phyloP scores from a whole-genome alignment of 2,888 invertebrate genomes.

The Spicauda simplicius region DNA sequence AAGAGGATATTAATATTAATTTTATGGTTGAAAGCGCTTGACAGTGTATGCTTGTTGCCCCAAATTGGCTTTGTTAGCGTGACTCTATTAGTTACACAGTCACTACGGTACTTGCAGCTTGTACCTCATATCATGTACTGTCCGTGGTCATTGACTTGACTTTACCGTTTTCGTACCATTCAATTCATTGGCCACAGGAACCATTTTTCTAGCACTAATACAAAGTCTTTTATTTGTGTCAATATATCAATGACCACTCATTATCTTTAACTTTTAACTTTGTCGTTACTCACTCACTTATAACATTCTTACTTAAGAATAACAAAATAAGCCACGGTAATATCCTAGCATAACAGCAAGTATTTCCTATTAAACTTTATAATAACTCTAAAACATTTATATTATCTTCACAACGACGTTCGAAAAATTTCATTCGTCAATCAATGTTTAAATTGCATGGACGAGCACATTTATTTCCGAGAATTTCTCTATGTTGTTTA shows the following conservation, averaged over 20 bases:
- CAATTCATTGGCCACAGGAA: slow-evolving; percentile 12
- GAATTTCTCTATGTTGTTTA: slow-evolving; percentile 20
- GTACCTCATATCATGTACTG: slow-evolving; percentile 56
- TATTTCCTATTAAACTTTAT: no score
- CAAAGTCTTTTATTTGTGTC: not conserved
- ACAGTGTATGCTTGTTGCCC: slow-evolving; percentile 50
- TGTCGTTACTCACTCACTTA: not conserved
- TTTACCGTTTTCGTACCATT: slow-evolving; percentile 60
- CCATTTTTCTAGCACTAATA: not conserved
- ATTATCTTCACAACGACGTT: no score
- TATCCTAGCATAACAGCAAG: no score
- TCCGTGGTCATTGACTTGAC: slow-evolving; percentile 68
- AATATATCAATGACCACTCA: not conserved
- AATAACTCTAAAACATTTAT: no score
- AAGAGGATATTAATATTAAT: slow-evolving; percentile 15
- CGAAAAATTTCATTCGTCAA: no score
- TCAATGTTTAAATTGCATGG: slow-evolving; percentile 4
- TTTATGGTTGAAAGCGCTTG: slow-evolving; percentile 19
- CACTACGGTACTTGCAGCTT: slow-evolving; percentile 64
- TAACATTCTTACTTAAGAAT: not conserved
- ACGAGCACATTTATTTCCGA: slow-evolving; percentile 7
- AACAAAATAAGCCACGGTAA: not conserved
- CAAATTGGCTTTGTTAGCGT: slow-evolving; percentile 56
- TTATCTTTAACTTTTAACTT: not conserved
- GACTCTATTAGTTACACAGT: slow-evolving; percentile 56